Evolutionary conservation across 1,140 invertebrate species (phyloP), one percentile per base, ranked within the genome.

Genomic region (Rhynchophorus ferrugineus): DNA sequence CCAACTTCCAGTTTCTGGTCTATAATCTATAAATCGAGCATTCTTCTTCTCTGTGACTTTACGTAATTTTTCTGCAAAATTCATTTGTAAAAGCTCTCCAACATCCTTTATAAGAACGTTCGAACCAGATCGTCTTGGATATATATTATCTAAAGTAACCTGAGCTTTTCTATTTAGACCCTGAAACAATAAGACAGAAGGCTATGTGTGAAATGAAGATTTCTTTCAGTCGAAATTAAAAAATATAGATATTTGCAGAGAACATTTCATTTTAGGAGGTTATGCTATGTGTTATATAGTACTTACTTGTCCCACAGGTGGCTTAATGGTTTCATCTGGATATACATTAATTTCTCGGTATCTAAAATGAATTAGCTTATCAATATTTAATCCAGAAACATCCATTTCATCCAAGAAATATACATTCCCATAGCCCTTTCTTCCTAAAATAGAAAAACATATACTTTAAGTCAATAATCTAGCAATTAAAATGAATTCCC

Each of bases 1-100:
- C 95, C 95, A 99, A 14, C 91, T 94, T 6, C 96, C 96, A 33
- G 91, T 96, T 66, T 91, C 86, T 0, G 94, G 88, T 1, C 90
- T 76, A 70, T 98, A 99, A 64, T 98, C 95, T 11, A 96, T 81
- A 67, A 99, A 98, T 41, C 82, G 81, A 0, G 91, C 91, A 43
- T 84, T 84, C 61, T 96, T 82, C 64, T 90, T 92, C 38, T 82
- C 79, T 49, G 91, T 93, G 2, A 88, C 84, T 41, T 82, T 75
- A 34, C 91, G 81, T 34, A 99, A 68, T 65, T 90, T 92, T 9
- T 82, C 85, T 62, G 91, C 82, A 73, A 93, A 99, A 62, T 91
- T 84, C 80, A 96, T 87, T 33, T 79, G 76, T 3, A 78, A 67
- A 1, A 98, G 68, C 44, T 86, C 78, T 17, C 86, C 77, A 0